Evolutionary conservation across 2,113 vertebrate species (phyloP).

Genomic region (Proterorhinus semilunaris): DNA sequence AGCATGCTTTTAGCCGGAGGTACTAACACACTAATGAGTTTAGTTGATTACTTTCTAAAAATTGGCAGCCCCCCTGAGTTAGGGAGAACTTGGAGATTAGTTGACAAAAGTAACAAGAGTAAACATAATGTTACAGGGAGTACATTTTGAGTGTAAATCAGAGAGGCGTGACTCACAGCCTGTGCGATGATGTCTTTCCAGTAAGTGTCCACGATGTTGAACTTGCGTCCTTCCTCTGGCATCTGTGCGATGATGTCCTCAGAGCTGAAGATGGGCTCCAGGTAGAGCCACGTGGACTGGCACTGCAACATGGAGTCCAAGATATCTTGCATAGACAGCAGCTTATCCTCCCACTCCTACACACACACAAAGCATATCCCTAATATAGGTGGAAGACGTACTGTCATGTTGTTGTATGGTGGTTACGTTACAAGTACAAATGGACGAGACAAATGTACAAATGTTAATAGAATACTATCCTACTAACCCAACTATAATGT

Average conservation of each 20-base stretch:
- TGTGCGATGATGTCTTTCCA: conserved; percentile 73
- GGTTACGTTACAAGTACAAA: too few relatives aligned
- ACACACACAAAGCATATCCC: neutral
- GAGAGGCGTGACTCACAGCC: conserved; percentile 76
- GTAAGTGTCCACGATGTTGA: conserved; percentile 81
- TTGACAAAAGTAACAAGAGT: neutral
- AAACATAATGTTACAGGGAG: neutral
- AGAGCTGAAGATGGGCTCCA: conserved; percentile 89
- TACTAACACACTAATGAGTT: too few relatives aligned
- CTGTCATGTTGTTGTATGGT: too few relatives aligned
- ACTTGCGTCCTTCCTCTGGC: conserved; percentile 84
- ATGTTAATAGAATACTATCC: too few relatives aligned
- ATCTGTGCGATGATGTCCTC: conserved; percentile 89
- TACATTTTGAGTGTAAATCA: conserved; percentile 15
- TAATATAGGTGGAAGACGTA: too few relatives aligned
- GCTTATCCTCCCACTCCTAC: conserved; percentile 81
- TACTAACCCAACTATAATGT: too few relatives aligned
- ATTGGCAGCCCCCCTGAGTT: too few relatives aligned
- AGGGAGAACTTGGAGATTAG: too few relatives aligned
- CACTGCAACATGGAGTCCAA: conserved; percentile 89
- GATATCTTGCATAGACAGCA: conserved; percentile 85
- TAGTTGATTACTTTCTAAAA: too few relatives aligned
- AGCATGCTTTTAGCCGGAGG: too few relatives aligned
- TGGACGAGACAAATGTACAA: too few relatives aligned
- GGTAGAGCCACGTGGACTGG: conserved; percentile 86